phyloP scores from a whole-genome alignment of 2,888 invertebrate genomes.

The Aromia moschata region DNA sequence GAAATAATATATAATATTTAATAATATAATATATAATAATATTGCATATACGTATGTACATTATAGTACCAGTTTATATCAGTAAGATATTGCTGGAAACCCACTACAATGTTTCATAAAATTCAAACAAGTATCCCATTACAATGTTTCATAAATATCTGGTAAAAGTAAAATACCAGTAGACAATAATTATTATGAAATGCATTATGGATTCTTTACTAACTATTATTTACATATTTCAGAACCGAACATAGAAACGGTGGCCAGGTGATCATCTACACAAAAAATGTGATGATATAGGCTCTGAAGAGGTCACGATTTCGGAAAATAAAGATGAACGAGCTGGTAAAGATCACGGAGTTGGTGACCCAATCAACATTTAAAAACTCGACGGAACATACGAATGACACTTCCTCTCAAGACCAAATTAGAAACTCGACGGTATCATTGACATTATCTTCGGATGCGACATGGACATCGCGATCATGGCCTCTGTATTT shows the following conservation, averaged over 20 bases:
- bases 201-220: too few relatives aligned
- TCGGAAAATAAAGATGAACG: conserved; percentile 44
- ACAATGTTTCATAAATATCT: too few relatives aligned
- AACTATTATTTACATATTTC: too few relatives aligned
- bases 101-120: too few relatives aligned
- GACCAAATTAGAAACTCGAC: conserved; percentile 45
- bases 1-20: too few relatives aligned
- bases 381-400: conserved; percentile 39
- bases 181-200: too few relatives aligned
- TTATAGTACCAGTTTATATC: too few relatives aligned
- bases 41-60: too few relatives aligned
- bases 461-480: conserved; percentile 44
- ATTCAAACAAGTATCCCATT: too few relatives aligned
- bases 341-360: conserved; percentile 47
- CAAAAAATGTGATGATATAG: not conserved
- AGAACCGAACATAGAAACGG: not conserved
- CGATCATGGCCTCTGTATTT: conserved; percentile 67
- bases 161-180: too few relatives aligned
- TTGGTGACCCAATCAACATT: conserved; percentile 38
- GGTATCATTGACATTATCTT: conserved; percentile 35
- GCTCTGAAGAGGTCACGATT: not conserved
- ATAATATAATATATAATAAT: too few relatives aligned
- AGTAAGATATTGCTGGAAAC: too few relatives aligned
- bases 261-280: not conserved
- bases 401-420: conserved; percentile 39